phyloP scores from a whole-genome alignment of 2,113 vertebrate genomes.

The Todiramphus chloris region DNA sequence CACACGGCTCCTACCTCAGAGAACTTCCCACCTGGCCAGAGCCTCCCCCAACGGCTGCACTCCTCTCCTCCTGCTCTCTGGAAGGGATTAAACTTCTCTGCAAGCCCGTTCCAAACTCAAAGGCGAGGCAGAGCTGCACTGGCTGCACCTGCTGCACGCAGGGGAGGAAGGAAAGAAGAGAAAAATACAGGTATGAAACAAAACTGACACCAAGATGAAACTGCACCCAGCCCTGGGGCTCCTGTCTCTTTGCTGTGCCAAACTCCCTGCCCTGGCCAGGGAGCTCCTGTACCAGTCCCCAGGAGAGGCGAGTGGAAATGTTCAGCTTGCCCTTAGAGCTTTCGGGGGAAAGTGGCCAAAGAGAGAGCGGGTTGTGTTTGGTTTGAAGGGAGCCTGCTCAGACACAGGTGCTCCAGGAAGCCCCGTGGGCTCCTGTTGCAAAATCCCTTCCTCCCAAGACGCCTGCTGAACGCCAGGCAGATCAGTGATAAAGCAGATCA shows the following conservation, averaged over 20 bases:
- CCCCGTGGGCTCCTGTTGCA: background rate
- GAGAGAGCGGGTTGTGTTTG: background rate
- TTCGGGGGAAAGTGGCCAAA: background rate
- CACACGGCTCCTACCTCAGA: background rate
- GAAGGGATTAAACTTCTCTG: background rate
- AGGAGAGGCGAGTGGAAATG: background rate
- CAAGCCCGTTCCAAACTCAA: background rate
- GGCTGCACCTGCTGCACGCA: background rate
- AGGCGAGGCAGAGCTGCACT: background rate
- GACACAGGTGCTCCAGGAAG: background rate
- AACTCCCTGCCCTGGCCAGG: background rate
- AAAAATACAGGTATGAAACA: background rate
- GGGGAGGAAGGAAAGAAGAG: background rate
- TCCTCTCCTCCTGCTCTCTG: background rate
- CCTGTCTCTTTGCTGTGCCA: background rate
- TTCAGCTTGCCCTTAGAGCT: background rate
- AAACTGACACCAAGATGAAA: rapidly evolving
- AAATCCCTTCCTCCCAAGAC: background rate
- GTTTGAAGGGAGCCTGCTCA: background rate
- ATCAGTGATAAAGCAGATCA: background rate
- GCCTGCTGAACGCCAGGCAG: background rate
- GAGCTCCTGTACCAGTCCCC: background rate
- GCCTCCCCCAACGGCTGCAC: background rate
- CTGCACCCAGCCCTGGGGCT: background rate
- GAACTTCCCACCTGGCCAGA: background rate